phyloP scores from a whole-genome alignment of 1,140 invertebrate species.

The Papilio glaucus region DNA sequence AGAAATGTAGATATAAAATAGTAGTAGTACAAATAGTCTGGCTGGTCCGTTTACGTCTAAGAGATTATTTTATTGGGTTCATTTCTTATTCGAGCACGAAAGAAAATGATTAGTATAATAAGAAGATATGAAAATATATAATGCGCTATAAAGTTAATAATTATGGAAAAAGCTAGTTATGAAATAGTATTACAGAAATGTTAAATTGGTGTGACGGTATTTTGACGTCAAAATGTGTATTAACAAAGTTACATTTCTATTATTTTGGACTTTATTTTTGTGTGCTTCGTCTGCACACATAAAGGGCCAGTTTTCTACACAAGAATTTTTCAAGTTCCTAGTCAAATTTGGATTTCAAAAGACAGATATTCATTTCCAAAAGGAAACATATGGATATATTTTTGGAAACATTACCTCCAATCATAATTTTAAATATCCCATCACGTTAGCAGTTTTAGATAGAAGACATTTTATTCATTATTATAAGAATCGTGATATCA shows the following conservation, averaged over 20 bases:
- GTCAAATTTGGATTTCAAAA: conserved; percentile 98
- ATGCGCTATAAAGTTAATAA: conserved; percentile 6
- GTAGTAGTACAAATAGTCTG: conserved; percentile 23
- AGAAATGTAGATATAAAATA: conserved; percentile 14
- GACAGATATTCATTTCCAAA: conserved; percentile 92
- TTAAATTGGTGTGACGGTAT: conserved; percentile 44
- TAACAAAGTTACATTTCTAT: conserved; percentile 55
- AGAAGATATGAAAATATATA: not conserved
- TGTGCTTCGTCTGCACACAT: conserved; percentile 63
- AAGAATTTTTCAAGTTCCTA: conserved; percentile 93
- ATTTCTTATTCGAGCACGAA: conserved; percentile 34
- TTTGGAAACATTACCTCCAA: conserved; percentile 96
- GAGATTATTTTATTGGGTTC: conserved; percentile 38
- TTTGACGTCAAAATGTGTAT: conserved; percentile 62
- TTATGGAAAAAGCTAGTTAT: conserved; percentile 31
- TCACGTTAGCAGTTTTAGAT: conserved; percentile 94
- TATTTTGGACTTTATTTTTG: conserved; percentile 59
- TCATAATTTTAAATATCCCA: conserved; percentile 85
- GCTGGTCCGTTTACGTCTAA: not conserved
- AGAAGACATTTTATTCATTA: conserved; percentile 94
- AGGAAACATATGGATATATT: conserved; percentile 95
- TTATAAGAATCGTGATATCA: conserved; percentile 89
- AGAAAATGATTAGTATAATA: conserved; percentile 15
- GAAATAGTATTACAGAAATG: conserved; percentile 42
- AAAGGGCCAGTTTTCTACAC: conserved; percentile 73